Evolutionary conservation across 1,140 invertebrate genomes (phyloP).

Genomic region (Achatina immaculata): DNA sequence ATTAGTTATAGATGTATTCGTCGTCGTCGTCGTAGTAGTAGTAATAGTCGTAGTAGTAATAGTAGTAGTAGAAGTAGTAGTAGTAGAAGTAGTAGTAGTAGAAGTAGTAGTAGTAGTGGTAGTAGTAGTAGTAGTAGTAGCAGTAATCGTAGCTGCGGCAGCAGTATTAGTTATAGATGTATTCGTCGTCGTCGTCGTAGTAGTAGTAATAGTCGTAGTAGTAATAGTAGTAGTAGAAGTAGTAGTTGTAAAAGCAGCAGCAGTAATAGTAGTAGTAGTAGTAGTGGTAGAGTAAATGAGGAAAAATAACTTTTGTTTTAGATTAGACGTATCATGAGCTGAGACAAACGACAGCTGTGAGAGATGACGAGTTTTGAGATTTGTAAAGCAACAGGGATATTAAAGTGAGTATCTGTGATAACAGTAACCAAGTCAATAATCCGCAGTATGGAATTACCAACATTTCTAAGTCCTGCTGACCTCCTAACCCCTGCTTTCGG

Average conservation of each 20-base stretch:
- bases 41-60: background rate
- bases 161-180: background rate
- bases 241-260: slow-evolving; percentile 8
- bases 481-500: too few species aligned
- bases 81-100: background rate
- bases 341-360: too few species aligned
- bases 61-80: background rate
- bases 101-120: slow-evolving; percentile 5
- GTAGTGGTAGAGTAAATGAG: too few species aligned
- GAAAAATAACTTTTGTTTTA: background rate
- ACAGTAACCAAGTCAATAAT: too few species aligned
- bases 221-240: slow-evolving; percentile 12
- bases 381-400: too few species aligned
- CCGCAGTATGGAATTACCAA: too few species aligned
- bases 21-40: background rate
- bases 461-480: too few species aligned
- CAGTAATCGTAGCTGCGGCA: background rate
- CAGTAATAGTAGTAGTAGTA: slow-evolving; percentile 15
- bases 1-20: too few species aligned
- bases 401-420: too few species aligned
- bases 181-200: background rate
- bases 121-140: slow-evolving; percentile 17
- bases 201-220: background rate
- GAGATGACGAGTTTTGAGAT: too few species aligned
- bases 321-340: background rate